Percentiles rank a stretch among this genome's conserved stretches.
Conservation (phyloP, 2,797 vertebrate species). For the Pseudocheirus occidentalis region DNA sequence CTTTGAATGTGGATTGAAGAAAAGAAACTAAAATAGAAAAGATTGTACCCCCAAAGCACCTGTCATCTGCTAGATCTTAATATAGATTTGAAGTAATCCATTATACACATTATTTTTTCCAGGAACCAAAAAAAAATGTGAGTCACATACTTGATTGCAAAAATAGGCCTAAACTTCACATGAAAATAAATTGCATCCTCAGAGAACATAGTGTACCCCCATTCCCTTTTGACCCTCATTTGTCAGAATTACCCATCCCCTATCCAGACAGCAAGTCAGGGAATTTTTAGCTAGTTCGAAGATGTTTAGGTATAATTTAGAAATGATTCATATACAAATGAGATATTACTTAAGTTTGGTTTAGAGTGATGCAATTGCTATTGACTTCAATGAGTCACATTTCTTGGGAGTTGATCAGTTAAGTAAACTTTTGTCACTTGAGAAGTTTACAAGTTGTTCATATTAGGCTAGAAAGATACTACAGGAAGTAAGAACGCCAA, state of each 20-base stretch:
- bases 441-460: not conserved
- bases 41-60: conserved; percentile 55
- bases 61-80: conserved; percentile 63
- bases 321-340: conserved; percentile 63
- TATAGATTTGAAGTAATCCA: conserved; percentile 66
- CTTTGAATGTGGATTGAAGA: conserved; percentile 64
- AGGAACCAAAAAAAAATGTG: conserved; percentile 54
- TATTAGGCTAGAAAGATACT: not conserved
- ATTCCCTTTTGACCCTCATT: conserved; percentile 43
- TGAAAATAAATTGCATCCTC: conserved; percentile 64
- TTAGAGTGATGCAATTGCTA: not conserved
- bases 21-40: conserved; percentile 64
- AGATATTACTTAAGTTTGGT: conserved; percentile 50
- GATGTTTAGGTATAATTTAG: conserved; percentile 62
- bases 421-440: conserved; percentile 5
- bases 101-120: conserved; percentile 55
- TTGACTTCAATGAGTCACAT: conserved; percentile 33
- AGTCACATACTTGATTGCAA: conserved; percentile 67
- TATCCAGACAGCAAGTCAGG: conserved; percentile 29
- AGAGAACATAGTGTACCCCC: conserved; percentile 59
- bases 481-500: not conserved
- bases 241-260: conserved; percentile 7
- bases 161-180: conserved; percentile 71
- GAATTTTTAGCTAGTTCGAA: conserved; percentile 69
- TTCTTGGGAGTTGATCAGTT: not conserved